Percentiles rank a stretch among this genome's conserved stretches.
These are phyloP conservation scores for Agrotis ipsilon DNA, from an alignment of 2,888 invertebrate genomes.

Conservation along the genomic window DNA sequence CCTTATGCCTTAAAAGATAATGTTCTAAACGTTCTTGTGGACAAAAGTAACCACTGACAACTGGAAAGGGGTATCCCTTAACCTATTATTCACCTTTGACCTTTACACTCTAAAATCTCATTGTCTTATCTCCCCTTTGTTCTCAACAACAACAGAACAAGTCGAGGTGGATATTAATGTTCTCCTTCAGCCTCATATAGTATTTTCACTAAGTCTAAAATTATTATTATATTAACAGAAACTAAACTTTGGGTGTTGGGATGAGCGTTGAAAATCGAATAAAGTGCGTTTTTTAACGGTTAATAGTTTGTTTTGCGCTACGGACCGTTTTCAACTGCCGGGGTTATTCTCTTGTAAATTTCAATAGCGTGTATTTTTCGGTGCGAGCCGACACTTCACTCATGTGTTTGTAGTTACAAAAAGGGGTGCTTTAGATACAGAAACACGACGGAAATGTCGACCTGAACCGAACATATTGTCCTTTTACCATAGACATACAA, in stretches of 20 bases:
- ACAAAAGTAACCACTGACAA: not conserved
- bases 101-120: not conserved
- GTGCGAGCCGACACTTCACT: slow-evolving; percentile 18
- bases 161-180: not conserved
- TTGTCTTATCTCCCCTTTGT: slow-evolving; percentile 7
- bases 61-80: too few relatives aligned
- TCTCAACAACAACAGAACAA: not conserved
- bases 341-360: slow-evolving; percentile 42
- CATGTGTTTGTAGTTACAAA: slow-evolving; percentile 25
- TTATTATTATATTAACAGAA: not conserved
- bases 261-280: not conserved
- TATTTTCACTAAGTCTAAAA: not conserved
- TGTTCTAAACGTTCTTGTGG: not conserved
- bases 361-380: slow-evolving; percentile 42
- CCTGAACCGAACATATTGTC: slow-evolving; percentile 32
- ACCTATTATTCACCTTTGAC: slow-evolving; percentile 5
- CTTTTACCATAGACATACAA: slow-evolving; percentile 10
- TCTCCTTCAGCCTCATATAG: not conserved
- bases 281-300: not conserved
- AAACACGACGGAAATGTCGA: slow-evolving; percentile 38
- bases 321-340: slow-evolving; percentile 13
- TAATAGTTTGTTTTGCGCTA: slow-evolving; percentile 16
- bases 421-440: slow-evolving; percentile 25
- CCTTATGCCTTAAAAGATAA: not conserved
- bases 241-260: too few relatives aligned